These are phyloP conservation scores for Agrochola circellaris DNA, from an alignment of 2,888 invertebrate genomes.

Conservation along the genomic window DNA sequence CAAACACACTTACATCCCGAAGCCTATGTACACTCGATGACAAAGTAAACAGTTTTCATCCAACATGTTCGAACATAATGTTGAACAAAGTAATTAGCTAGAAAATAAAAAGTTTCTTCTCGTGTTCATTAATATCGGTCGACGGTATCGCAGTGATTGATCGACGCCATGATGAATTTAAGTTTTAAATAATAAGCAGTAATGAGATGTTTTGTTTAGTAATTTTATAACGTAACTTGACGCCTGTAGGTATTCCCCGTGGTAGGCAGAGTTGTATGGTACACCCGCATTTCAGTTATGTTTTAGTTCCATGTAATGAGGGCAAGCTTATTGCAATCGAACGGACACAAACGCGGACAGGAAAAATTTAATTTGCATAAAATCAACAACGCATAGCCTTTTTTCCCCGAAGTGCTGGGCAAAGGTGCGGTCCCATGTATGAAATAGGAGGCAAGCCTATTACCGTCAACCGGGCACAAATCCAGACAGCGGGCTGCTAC, in stretches of 20 bases:
- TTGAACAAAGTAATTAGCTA: constrained; percentile 48
- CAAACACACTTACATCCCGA: constrained; percentile 49
- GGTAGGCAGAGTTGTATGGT: background rate
- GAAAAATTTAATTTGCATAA: background rate
- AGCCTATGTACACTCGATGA: constrained; percentile 47
- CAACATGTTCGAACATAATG: constrained; percentile 49
- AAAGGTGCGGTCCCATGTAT: background rate
- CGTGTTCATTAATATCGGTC: constrained; percentile 58
- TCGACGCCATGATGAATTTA: constrained; percentile 69
- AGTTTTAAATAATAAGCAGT: constrained; percentile 70
- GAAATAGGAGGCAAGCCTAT: background rate
- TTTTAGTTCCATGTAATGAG: background rate
- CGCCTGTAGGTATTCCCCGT: fast-evolving
- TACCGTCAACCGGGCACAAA: background rate
- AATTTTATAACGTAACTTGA: background rate
- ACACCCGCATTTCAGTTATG: too few species aligned
- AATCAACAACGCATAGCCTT: background rate
- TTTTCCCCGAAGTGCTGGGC: background rate
- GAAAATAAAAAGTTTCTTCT: constrained; percentile 53
- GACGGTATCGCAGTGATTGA: constrained; percentile 68
- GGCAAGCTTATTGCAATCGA: background rate
- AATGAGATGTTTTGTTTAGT: constrained; percentile 64
- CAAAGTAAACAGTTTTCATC: constrained; percentile 43
- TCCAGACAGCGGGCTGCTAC: background rate
- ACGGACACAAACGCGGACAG: background rate